A percentile compares a stretch with the other conserved stretches of the same genome.
Conservation (phyloP, 1,140 invertebrate species). For the Luehdorfia chinensis region DNA sequence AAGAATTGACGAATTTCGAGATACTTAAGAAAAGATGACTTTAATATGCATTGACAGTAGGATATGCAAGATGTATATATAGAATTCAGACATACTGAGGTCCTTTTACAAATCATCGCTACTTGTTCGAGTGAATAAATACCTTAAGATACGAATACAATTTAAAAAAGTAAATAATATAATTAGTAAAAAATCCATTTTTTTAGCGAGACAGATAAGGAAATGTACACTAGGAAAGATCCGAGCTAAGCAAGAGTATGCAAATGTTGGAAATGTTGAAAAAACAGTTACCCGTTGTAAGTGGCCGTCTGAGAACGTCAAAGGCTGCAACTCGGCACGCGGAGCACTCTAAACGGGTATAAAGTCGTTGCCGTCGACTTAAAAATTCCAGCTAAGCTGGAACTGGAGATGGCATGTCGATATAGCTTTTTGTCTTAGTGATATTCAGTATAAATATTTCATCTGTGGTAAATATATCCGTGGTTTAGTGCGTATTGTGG, state of each 20-base stretch:
- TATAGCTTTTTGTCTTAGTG: slow-evolving; percentile 5
- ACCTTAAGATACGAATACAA: too few species aligned
- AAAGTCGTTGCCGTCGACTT: slow-evolving; percentile 35
- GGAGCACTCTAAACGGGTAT: slow-evolving; percentile 29
- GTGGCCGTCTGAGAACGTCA: slow-evolving; percentile 51
- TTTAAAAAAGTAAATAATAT: too few species aligned
- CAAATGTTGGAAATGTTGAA: slow-evolving; percentile 33
- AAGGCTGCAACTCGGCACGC: slow-evolving; percentile 36
- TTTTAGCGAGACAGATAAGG: slow-evolving; percentile 8
- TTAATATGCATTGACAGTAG: too few species aligned
- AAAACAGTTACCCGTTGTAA: slow-evolving; percentile 49
- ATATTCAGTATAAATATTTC: background rate
- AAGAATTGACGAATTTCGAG: too few species aligned
- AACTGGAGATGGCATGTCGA: slow-evolving; percentile 21
- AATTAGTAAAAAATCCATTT: slow-evolving; percentile 3
- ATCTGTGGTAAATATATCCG: too few species aligned
- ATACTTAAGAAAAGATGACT: too few species aligned
- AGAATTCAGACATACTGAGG: too few species aligned
- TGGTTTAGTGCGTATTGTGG: too few species aligned
- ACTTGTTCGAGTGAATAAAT: too few species aligned
- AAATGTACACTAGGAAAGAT: slow-evolving; percentile 14
- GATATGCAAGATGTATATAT: too few species aligned
- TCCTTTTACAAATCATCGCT: too few species aligned
- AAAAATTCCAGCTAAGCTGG: slow-evolving; percentile 30
- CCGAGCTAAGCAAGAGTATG: slow-evolving; percentile 18